Conservation (phyloP, 2,797 vertebrate genomes). For the Hirundo rustica region DNA sequence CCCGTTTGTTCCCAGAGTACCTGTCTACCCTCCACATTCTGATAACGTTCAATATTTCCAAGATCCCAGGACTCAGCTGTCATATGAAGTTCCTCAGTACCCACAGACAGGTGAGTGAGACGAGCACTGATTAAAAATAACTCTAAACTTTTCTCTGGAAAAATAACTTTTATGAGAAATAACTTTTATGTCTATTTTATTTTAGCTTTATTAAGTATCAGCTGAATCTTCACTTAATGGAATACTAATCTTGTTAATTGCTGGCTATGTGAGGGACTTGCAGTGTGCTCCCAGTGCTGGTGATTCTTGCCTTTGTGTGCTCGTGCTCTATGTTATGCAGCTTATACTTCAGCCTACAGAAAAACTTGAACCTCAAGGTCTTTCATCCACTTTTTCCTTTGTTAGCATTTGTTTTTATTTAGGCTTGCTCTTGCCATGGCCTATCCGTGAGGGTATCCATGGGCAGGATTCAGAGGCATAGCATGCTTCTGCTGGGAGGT, state of each 20-base stretch:
- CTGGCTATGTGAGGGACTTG: not conserved
- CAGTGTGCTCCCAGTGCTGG: not conserved
- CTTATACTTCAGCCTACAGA: not conserved
- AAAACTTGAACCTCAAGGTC: not conserved
- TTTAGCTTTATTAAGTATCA: not conserved
- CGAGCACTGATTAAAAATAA: not conserved
- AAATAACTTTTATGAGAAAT: not conserved
- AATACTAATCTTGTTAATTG: not conserved
- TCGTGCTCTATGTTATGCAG: not conserved
- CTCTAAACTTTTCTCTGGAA: not conserved
- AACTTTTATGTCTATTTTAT: not conserved
- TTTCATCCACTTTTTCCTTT: not conserved
- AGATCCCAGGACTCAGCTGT: conserved; percentile 83
- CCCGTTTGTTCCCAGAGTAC: conserved; percentile 82
- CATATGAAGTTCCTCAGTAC: conserved; percentile 85
- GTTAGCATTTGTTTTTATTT: not conserved
- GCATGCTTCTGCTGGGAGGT: not conserved
- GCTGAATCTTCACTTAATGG: not conserved
- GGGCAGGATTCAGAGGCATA: not conserved
- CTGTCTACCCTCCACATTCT: conserved; percentile 83
- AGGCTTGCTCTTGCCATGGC: not conserved
- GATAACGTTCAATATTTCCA: conserved; percentile 88
- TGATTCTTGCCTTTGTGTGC: not conserved
- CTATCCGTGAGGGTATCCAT: not conserved
- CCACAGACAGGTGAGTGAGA: conserved; percentile 83